Evolutionary conservation across 1,140 invertebrate genomes (phyloP), one percentile per base, ranked within the genome.

Genomic region (Drusus annulatus): DNA sequence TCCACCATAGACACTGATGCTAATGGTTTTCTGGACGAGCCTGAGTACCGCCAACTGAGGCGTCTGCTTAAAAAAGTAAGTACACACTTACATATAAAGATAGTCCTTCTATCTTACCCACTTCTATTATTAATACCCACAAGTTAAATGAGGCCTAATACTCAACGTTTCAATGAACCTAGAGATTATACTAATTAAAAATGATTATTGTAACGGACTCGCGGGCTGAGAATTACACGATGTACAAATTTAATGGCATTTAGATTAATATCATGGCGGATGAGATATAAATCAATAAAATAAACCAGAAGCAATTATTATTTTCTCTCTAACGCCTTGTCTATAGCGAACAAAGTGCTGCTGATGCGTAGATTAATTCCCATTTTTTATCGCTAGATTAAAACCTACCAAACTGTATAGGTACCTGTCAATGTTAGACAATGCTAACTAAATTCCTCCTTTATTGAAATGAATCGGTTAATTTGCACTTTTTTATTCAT

Each of bases 11-110:
- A 98, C 88, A 87, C 87, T 36, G 94, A 98, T 87, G 90, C 90
- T 15, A 95, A 97, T 87, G 91, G 92, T 25, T 89, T 90, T 60
- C 87, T 98, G 68, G 93, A 95, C 84, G 93, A 93, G 82, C 91
- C 91, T 50, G 97, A 98, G 86, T 96, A 97, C 84, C 91, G 93
- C 81, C 94, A 95, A 78, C 88, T 98, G 5, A 92, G 93, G 76
- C 91, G 93, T 80, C 91, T 98, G 28, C 94, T 97, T 0, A 95
- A 94, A 85, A 96, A 96, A 88, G 91, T 92, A 81, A 71, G 65
- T 69, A 45, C 17, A 69, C 36, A 50, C 17, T 54, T 74, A 71
- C 56, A 23, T 56, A 56, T 25, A 58, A 51, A 23, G 54, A n/a
- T n/a, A n/a, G n/a, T n/a, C n/a, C n/a, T n/a, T 21, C 54, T n/a